Conservation (phyloP, 2,797 vertebrate genomes). For the Lagorchestes hirsutus region DNA sequence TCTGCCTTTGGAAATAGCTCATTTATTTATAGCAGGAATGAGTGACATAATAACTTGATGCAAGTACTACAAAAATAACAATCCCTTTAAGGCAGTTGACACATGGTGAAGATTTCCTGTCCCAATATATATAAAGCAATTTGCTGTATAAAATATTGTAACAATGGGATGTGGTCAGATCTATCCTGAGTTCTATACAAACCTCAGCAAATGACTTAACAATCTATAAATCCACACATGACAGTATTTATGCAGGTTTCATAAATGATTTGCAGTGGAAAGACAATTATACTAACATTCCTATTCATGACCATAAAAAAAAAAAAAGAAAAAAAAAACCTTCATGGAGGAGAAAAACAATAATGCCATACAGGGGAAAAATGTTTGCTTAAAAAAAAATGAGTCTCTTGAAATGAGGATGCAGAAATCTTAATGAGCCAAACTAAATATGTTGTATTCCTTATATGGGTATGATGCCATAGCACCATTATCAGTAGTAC, state of each 20-base stretch:
- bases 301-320: constrained; percentile 67
- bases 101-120: constrained; percentile 59
- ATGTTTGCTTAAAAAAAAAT: constrained; percentile 39
- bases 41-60: constrained; percentile 52
- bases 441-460: neutral
- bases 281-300: constrained; percentile 74
- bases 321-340: constrained; percentile 63
- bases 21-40: constrained; percentile 47
- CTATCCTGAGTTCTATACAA: constrained; percentile 67
- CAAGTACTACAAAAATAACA: constrained; percentile 59
- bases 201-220: constrained; percentile 71
- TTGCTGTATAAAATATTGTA: constrained; percentile 66
- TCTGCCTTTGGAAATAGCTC: neutral
- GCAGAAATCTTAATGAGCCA: constrained; percentile 30
- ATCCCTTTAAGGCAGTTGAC: constrained; percentile 65
- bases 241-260: constrained; percentile 72
- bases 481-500: neutral
- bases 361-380: constrained; percentile 2
- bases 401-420: constrained; percentile 1
- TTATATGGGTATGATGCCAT: neutral
- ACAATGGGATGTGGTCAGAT: constrained; percentile 63
- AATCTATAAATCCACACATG: constrained; percentile 70
- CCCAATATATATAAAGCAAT: constrained; percentile 58
- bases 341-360: constrained; percentile 38
- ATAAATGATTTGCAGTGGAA: constrained; percentile 78